Conservation (phyloP, 2,888 invertebrate species). For the Horisme vitalbata region DNA sequence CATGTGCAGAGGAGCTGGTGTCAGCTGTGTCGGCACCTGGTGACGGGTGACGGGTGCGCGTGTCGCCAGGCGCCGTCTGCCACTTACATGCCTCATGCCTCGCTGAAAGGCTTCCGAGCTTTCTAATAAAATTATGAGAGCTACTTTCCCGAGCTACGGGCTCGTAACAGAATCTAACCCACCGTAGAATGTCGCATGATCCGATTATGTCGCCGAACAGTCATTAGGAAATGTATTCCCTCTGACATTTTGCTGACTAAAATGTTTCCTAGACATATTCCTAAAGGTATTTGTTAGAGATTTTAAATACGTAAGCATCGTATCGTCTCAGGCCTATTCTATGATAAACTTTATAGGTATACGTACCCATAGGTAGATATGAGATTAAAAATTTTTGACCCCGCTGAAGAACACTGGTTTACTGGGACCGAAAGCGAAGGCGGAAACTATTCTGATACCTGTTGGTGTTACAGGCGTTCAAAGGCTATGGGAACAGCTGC, state of each 20-base stretch:
- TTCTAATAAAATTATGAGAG: constrained; percentile 51
- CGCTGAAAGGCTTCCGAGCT: constrained; percentile 62
- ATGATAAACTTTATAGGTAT: no score
- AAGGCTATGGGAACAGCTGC: no score
- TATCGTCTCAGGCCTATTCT: no score
- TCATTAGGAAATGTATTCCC: constrained; percentile 13
- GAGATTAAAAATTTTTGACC: no score
- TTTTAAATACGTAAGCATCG: no score
- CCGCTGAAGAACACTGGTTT: no score
- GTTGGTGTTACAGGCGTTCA: no score
- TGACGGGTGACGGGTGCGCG: constrained; percentile 24
- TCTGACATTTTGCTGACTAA: constrained; percentile 3
- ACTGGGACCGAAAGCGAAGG: no score
- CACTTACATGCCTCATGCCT: constrained; percentile 9
- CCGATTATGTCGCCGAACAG: constrained; percentile 28
- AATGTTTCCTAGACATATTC: constrained; percentile 14
- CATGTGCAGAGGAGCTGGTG: constrained; percentile 48
- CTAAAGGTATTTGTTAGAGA: no score
- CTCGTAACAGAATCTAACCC: constrained; percentile 18
- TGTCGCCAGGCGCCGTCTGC: constrained; percentile 26
- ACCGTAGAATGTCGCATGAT: constrained; percentile 26
- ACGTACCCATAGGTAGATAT: no score
- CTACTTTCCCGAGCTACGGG: constrained; percentile 37
- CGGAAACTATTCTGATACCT: no score
- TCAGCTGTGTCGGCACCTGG: constrained; percentile 70